These are phyloP conservation scores for Lampropteryx suffumata DNA, from an alignment of 2,888 invertebrate genomes.

Conservation along the genomic window DNA sequence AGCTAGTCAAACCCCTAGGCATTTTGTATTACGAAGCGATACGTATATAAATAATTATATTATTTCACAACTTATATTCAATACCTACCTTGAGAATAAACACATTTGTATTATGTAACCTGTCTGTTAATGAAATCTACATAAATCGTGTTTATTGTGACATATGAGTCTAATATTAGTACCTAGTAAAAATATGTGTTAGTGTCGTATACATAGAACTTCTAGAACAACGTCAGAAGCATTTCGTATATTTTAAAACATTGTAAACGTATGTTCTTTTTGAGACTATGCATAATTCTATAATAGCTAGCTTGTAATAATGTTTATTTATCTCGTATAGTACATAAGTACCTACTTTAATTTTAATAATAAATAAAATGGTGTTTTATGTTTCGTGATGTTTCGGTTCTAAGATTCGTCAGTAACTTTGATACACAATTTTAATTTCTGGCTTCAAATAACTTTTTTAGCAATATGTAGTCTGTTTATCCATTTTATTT, in stretches of 20 bases:
- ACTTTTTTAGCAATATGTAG: slow-evolving; percentile 23
- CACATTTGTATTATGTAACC: slow-evolving; percentile 14
- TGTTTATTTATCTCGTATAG: slow-evolving; percentile 56
- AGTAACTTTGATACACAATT: slow-evolving; percentile 75
- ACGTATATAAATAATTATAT: slow-evolving; percentile 21
- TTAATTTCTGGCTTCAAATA: slow-evolving; percentile 55
- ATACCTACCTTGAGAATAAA: slow-evolving; percentile 2
- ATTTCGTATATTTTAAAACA: slow-evolving; percentile 44
- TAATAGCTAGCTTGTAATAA: slow-evolving; percentile 48
- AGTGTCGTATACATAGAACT: slow-evolving; percentile 42
- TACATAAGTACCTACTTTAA: slow-evolving; percentile 48
- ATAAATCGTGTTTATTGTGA: slow-evolving; percentile 1
- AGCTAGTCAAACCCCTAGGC: slow-evolving; percentile 60
- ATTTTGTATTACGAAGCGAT: slow-evolving; percentile 43
- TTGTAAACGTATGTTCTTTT: slow-evolving; percentile 47
- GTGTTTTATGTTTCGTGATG: slow-evolving; percentile 51
- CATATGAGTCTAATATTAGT: slow-evolving; percentile 1
- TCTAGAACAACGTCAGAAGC: slow-evolving; percentile 42
- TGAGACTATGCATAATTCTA: slow-evolving; percentile 70
- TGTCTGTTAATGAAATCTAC: slow-evolving; percentile 22
- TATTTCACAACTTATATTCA: slow-evolving; percentile 18
- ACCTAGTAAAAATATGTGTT: slow-evolving; percentile 36
- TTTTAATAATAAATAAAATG: slow-evolving; percentile 51
- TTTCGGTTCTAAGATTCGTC: slow-evolving; percentile 73
- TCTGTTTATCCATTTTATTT: slow-evolving; percentile 31